A percentile compares a stretch with the other conserved stretches of the same genome.
phyloP scores from a whole-genome alignment of 2,888 invertebrate genomes.

The Stenotaenia linearis region DNA sequence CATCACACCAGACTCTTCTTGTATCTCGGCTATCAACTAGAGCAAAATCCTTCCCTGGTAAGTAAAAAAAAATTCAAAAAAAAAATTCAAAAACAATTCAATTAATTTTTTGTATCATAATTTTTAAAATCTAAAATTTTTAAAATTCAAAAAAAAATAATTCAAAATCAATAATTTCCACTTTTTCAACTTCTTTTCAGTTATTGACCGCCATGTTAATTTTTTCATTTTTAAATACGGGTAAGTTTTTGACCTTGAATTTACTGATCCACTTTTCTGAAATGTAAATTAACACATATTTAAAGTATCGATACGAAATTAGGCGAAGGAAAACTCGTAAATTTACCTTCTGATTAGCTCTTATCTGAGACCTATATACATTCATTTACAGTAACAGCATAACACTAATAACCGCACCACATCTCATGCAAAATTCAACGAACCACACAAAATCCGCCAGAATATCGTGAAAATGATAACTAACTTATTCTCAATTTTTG shows the following conservation, averaged over 20 bases:
- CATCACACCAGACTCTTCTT: neutral
- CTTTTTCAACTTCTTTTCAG: neutral
- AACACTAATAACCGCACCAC: neutral
- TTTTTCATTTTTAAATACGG: neutral
- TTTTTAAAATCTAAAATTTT: neutral
- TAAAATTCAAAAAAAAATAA: neutral
- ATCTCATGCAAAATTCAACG: too few relatives aligned
- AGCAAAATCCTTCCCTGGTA: neutral
- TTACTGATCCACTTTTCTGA: neutral
- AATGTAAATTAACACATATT: neutral
- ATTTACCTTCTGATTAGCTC: neutral
- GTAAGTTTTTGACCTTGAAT: conserved; percentile 1
- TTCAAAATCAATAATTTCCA: too few relatives aligned
- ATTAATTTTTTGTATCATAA: neutral
- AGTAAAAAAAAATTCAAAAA: neutral
- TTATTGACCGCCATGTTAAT: neutral
- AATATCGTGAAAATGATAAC: too few relatives aligned
- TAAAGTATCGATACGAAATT: neutral
- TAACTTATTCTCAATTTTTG: too few relatives aligned
- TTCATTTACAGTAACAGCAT: neutral
- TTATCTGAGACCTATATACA: neutral
- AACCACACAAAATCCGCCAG: too few relatives aligned
- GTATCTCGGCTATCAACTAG: neutral
- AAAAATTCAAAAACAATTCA: neutral
- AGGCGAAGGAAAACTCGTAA: conserved; percentile 3